Base-by-base conservation (phyloP, 2,797 vertebrate genomes). In the Amblyopsis hoosieri region DNA sequence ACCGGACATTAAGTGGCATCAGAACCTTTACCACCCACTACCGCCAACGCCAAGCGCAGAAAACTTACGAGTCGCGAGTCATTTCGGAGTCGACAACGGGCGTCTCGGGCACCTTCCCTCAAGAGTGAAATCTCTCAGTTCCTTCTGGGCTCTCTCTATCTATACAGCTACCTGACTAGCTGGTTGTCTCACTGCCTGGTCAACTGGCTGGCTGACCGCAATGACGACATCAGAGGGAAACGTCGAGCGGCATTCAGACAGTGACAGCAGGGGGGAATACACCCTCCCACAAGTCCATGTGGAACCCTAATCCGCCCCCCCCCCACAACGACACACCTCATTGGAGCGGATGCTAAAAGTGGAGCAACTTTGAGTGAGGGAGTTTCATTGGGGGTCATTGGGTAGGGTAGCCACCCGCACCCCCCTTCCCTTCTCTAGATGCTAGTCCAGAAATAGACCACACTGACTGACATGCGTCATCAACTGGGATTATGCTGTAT, bases 51-150 rank as follows among this genome's bases (percentile, higher is more conserved):
- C 13, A 12, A 3, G 12, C 7, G 0, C 45, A 58, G 13, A 70
- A 48, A 52, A 90, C 89, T 90, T 86, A 89, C 86, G 80, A 87
- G 80, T 85, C 87, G 50, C 81, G 80, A 61, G 89, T 90, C 89
- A 90, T 90, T 78, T 61, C 64, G 72, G 71, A 57, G 55, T 67
- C 37, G 46, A 56, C 15, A 56, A 55, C 37, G 11, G 23, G 23
- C 23, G 3, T 29, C 23, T 29, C 23, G 23, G 23, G 55, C 64
- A 69, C 69, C 76, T 83, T 63, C 63, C 48, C 74, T 76, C 17
- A 66, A 29, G 23, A 29, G 48, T 56, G 57, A 75, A 4, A 59
- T 48, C 48, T 50, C 14, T 49, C 57, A 10, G 66, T 10, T 2
- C 23, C 47, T 57, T 47, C 42, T 56, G 12, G 60, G 7, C 60